Evolutionary conservation across 2,888 invertebrate species (phyloP).

Genomic region (Sicus ferrugineus): DNA sequence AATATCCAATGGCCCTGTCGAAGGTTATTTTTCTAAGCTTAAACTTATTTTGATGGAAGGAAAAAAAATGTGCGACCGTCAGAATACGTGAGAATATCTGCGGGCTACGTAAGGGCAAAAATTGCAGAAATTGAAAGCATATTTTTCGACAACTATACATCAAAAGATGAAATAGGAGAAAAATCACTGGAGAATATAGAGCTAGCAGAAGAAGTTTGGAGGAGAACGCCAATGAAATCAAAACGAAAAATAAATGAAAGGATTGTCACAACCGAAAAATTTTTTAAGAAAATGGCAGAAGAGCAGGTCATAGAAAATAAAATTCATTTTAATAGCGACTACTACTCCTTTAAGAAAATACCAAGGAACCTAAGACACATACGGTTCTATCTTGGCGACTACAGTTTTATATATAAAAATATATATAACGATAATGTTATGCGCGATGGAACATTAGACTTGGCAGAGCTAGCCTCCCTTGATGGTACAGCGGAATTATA

Average conservation of each 20-base stretch:
- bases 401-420: not conserved
- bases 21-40: too few relatives aligned
- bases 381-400: not conserved
- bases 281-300: not conserved
- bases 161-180: not conserved
- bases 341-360: not conserved
- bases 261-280: not conserved
- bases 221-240: not conserved
- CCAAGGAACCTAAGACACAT: slow-evolving; percentile 5
- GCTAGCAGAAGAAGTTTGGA: too few relatives aligned
- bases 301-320: too few relatives aligned
- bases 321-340: too few relatives aligned
- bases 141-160: not conserved
- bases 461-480: not conserved
- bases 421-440: slow-evolving; percentile 1
- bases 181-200: not conserved
- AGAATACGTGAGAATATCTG: slow-evolving; percentile 13
- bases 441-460: not conserved
- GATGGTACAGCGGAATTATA: not conserved
- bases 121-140: not conserved
- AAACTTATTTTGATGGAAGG: too few relatives aligned
- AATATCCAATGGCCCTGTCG: too few relatives aligned
- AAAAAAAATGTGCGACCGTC: too few relatives aligned
- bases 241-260: slow-evolving; percentile 9
- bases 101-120: not conserved